Evolutionary conservation across 2,797 vertebrate species (phyloP), one percentile per base, ranked within the genome.

Genomic region (Pteropus rufus): DNA sequence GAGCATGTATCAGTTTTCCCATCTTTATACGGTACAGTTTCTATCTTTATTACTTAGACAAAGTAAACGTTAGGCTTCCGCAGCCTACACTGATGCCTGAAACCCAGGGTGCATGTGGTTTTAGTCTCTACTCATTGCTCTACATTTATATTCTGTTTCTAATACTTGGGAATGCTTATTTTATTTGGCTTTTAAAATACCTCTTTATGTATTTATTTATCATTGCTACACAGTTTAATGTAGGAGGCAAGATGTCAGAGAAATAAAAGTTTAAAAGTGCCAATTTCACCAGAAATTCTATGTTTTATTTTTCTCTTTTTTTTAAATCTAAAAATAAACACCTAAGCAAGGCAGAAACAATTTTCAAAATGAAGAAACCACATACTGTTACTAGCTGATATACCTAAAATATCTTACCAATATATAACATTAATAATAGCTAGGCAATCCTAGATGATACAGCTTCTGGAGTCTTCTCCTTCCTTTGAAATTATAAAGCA

Each of bases 401-500:
- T 5, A 83, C 23, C 6, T 60, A 88, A 34, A 95, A 54, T 94
- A 82, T 18, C 3, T 92, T 75, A 70, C 7, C 24, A 44, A 85
- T 60, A n/a, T n/a, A 83, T 52, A 86, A 18, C 3, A 86, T 93
- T 84, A 89, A 65, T 88, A 81, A 46, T 52, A 91, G 36, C 24
- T 82, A 70, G 5, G 14, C 49, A 84, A 77, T 84, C n/a, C 36
- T 64, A 65, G 29, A n/a, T 52, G 34, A 41, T 81, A 69, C 34
- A 91, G 93, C 41, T 89, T 16, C 5, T 64, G 4, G 26, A 70
- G 19, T 81, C 3, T 84, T 93, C 23, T 11, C 4, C 44, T 90
- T 84, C 49, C 36, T 94, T 80, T 89, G 65, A 86, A 95, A 82
- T 49, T 80, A 56, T 85, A 67, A 93, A 81, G 29, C 29, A 94